Evolutionary conservation across 92 coral and sea anemone genomes (phyloP), one percentile per base, ranked within the genome.

Genomic region (Heteractis magnifica): DNA sequence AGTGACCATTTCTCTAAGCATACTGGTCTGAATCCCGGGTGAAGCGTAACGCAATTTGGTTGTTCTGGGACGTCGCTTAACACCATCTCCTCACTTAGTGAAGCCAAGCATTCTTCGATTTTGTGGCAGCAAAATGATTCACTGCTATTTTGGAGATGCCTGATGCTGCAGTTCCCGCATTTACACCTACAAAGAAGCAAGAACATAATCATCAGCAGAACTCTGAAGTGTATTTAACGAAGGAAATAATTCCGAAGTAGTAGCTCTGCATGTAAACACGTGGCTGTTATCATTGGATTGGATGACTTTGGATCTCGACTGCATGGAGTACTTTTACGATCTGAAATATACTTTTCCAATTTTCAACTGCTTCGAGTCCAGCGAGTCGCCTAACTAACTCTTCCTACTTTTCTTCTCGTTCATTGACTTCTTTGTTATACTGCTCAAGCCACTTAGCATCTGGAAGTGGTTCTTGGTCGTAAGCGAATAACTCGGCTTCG

Each of bases 121-220:
- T 87, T 87, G 15, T 56, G 87, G 84, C 87, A 87, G 62, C 90
- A 87, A 44, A 52, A 58, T 41, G 83, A 83, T 74, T 87, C 90
- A 8, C 44, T 52, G 12, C 50, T 9, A n/a, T 78, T 88, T 60
- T 87, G 90, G 12, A 82, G 71, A 1, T 21, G 23, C 5, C 71
- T 52, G n/a, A 71, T 15, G 20, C 71, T 16, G 64, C 87, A 83
- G 9, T 80, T 49, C 0, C 84, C 84, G 52, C 84, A 79, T 3
- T 52, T 72, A 53, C 88, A 85, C 84, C 88, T 85, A 71, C 18
- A 56, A 79, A 77, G 23, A 77, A 72, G 52, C 52, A 72, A 4
- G 1, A 51, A 51, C 12, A 77, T 6, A 15, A 6, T 15, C 26
- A 62, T 51, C 65, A 59, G 4, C 13, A 0, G 65, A 59, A 8